Percentiles rank a stretch among this genome's conserved stretches.
phyloP scores from a whole-genome alignment of 2,797 vertebrate species.

The Crenichthys baileyi region DNA sequence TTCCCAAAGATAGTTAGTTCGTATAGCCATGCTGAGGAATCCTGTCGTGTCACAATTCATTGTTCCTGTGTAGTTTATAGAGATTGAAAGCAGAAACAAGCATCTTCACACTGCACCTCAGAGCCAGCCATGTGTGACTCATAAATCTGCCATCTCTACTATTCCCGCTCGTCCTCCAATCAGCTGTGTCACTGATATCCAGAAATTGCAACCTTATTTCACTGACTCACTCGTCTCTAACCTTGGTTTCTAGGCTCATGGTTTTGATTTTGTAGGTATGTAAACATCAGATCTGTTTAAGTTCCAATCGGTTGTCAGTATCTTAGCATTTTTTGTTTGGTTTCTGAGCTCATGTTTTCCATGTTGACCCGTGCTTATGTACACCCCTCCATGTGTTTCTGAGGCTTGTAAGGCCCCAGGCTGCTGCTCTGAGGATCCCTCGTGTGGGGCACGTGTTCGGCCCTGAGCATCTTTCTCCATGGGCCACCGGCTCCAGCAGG shows the following conservation, averaged over 20 bases:
- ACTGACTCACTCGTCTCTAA: constrained; percentile 37
- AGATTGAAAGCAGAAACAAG: constrained; percentile 25
- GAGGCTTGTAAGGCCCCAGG: constrained; percentile 50
- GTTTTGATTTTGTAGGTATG: constrained; percentile 49
- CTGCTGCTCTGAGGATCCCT: constrained; percentile 57
- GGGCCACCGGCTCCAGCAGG: constrained; percentile 52
- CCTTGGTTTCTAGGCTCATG: constrained; percentile 32
- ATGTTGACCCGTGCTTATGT: constrained; percentile 55
- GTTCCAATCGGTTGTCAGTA: constrained; percentile 41
- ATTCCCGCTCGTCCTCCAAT: constrained; percentile 23
- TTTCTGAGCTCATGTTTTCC: constrained; percentile 77
- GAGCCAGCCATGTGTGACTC: constrained; percentile 7
- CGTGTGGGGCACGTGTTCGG: constrained; percentile 69
- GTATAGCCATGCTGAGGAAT: neutral
- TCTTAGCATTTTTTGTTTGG: constrained; percentile 58
- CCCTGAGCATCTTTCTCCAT: constrained; percentile 62
- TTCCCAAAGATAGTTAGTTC: constrained; percentile 6
- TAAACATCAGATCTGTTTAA: constrained; percentile 44
- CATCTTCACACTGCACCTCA: constrained; percentile 8
- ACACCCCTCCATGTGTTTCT: constrained; percentile 65
- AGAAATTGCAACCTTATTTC: constrained; percentile 20
- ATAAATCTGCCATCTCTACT: constrained; percentile 20
- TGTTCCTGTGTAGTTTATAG: neutral
- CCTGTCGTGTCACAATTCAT: neutral
- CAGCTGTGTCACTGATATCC: constrained; percentile 3